Evolutionary conservation across 1,140 invertebrate genomes (phyloP), one percentile per base, ranked within the genome.

Genomic region (Heliconius melpomene): DNA sequence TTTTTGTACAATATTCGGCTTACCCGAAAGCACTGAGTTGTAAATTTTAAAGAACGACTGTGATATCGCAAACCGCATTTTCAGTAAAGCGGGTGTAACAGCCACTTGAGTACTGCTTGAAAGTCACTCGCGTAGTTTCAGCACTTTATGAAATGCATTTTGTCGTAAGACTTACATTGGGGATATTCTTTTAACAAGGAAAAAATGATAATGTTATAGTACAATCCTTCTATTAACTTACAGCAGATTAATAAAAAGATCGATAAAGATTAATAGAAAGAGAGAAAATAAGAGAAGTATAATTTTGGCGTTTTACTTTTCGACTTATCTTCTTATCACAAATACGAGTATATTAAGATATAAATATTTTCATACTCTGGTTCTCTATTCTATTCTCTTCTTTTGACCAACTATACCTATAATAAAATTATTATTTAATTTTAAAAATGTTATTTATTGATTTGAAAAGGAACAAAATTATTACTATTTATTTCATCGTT

Each of bases 61-160:
- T 72, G 38, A 77, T 77, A 77, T 73, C 50, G 72, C 71, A 66
- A 66, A 54, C 32, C 72, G 71, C 36, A 66, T 74, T 79, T 72
- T 40, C 46, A 76, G 60, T 66, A 66, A 76, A 76, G 52, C 72
- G 72, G 38, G 32, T 78, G 72, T 16, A 81, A 60, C 38, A 60
- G 74, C 70, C 79, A 80, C 76, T 80, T 73, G 75, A 77, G 75
- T 57, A 57, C 80, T 46, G 38, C 72, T 72, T 75, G 71, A 75
- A 72, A 75, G 71, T 60, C 52, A 50, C 79, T 79, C 72, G 40
- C 57, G 74, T 73, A 46, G 52, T 75, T 54, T 76, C 32, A 72
- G 72, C 74, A 76, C 46, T 81, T 81, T 75, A 81, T 83, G 77
- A 81, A 78, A 74, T 79, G 77, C 72, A 81, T 79, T 83, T 75